phyloP scores from a whole-genome alignment of 2,888 invertebrate genomes.

The Eretmocerus hayati region DNA sequence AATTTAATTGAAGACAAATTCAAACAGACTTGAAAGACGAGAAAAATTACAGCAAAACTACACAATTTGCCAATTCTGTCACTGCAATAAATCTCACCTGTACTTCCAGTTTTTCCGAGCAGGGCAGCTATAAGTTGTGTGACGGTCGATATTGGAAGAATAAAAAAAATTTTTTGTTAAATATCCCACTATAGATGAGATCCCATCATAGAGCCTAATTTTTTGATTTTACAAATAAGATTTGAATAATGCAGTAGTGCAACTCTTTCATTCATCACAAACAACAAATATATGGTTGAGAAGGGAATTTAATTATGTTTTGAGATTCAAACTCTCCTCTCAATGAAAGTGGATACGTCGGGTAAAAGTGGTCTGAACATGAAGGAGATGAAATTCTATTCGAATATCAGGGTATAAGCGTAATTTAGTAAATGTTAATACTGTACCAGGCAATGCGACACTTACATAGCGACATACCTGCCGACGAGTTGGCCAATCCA shows the following conservation, averaged over 20 bases:
- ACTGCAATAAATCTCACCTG: slow-evolving; percentile 43
- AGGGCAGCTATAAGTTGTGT: slow-evolving; percentile 43
- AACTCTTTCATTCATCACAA: not conserved
- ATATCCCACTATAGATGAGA: not conserved
- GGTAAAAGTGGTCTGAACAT: not conserved
- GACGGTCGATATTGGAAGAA: slow-evolving; percentile 21
- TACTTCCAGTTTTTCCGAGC: slow-evolving; percentile 46
- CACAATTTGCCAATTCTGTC: slow-evolving; percentile 9
- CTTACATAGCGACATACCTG: slow-evolving; percentile 50
- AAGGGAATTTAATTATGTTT: not conserved
- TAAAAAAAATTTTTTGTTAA: slow-evolving; percentile 17
- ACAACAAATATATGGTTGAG: not conserved
- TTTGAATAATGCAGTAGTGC: not conserved
- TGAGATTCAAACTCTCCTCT: not conserved
- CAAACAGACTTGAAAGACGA: not conserved
- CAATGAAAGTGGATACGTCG: not conserved
- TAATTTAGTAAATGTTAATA: slow-evolving; percentile 46
- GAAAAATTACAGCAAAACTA: slow-evolving; percentile 11
- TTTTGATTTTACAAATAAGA: not conserved
- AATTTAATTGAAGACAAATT: not conserved
- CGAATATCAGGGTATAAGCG: not conserved
- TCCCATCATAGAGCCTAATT: not conserved
- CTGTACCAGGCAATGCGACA: slow-evolving; percentile 47
- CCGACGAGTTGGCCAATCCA: slow-evolving; percentile 49
- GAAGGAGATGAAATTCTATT: not conserved